Evolutionary conservation across 2,888 invertebrate genomes (phyloP), one percentile per base, ranked within the genome.

Genomic region (Caenorhabditis japonica): DNA sequence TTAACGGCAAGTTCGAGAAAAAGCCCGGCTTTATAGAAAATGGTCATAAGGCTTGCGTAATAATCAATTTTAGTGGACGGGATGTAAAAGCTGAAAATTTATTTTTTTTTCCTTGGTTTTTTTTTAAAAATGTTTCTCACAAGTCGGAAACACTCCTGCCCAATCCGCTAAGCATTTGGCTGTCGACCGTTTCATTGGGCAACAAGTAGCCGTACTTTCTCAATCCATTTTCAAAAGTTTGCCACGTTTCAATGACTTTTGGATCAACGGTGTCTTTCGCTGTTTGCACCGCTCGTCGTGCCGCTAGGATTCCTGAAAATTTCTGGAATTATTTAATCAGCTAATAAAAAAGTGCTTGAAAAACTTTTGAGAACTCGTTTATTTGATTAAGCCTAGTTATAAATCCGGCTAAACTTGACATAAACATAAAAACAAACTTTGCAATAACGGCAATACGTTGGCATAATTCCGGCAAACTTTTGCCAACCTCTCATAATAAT

Each of bases 1-100:
- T 66, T 66, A 1, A 73, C 49, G 1, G 73, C 73, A 1, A 66
- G 7, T 25, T 73, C 73, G 7, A 49, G 39, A 23, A 73, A 73
- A 1, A 73, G 27, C 12, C 46, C 1, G 30, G 47, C 2, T 12
- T 72, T 30, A 13, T 53, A 64, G 44, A 73, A 73, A 0, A 74
- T 17, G 7, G 36, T 41, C 74, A 74, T 74, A 12, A 74, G 30
- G 5, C 12, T n/a, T 0, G 61, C 49, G 15, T 60, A 74, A 17
- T 60, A 55, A 1, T 53, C 55, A 15, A 46, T 47, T 59, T 51
- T 13, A 21, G 23, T 36, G 1, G 58, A 15, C 23, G 66, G 66
- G 17, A 66, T 44, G 66, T 68, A 68, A 25, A 21, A 59, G 17
- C 69, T 69, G 53, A 23, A 44, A 49, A 23, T 12, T 27, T 13